phyloP scores from a whole-genome alignment of 1,140 invertebrate genomes.

The Halictus rubicundus region DNA sequence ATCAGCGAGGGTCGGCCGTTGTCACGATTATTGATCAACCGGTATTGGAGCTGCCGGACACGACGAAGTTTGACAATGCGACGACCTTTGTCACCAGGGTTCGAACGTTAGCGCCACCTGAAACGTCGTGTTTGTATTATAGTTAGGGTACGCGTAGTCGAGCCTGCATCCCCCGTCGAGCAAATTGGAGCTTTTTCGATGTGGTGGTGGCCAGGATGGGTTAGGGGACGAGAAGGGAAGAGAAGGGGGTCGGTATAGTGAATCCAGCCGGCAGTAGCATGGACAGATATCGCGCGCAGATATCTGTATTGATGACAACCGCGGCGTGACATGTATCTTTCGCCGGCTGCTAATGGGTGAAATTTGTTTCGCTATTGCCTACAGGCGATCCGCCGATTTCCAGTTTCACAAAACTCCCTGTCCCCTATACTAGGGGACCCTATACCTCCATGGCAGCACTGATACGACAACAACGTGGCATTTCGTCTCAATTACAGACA shows the following conservation, averaged over 20 bases:
- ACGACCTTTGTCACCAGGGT: background rate
- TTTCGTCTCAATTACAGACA: conserved; percentile 59
- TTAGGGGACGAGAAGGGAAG: no score
- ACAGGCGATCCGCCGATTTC: conserved; percentile 57
- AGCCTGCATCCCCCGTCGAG: conserved; percentile 21
- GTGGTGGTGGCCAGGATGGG: background rate
- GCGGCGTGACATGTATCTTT: conserved; percentile 52
- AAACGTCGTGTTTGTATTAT: conserved; percentile 26
- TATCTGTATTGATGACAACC: conserved; percentile 66
- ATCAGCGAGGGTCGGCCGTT: no score
- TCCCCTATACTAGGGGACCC: conserved; percentile 8
- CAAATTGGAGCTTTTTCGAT: conserved; percentile 40
- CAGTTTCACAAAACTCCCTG: conserved; percentile 49
- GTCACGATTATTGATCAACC: background rate
- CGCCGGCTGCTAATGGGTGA: conserved; percentile 59
- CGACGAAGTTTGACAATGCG: background rate
- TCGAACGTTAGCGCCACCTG: conserved; percentile 12
- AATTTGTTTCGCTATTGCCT: conserved; percentile 64
- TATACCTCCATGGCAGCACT: conserved; percentile 32
- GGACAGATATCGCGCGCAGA: conserved; percentile 53
- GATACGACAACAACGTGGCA: conserved; percentile 52
- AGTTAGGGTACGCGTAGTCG: no score
- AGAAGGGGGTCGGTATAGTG: background rate
- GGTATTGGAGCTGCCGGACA: background rate
- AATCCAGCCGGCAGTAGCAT: background rate